Evolutionary conservation across 2,888 invertebrate species (phyloP), one percentile per base, ranked within the genome.

Genomic region (Gastrophysa polygoni): DNA sequence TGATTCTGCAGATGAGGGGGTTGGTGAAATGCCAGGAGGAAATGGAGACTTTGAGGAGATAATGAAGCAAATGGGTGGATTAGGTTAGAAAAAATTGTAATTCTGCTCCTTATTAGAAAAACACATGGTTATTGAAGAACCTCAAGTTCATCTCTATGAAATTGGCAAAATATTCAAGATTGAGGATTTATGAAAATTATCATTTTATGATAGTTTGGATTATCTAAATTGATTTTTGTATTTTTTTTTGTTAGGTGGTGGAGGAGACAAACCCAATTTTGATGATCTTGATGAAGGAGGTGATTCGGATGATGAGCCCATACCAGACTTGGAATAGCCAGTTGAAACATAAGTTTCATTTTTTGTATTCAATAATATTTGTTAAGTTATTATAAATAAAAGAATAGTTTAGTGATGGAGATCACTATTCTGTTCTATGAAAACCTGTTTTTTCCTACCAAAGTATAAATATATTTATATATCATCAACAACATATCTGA

Each of bases 1-100:
- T 77, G 97, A 97, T 66, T 94, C 92, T 57, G 94, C 91, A 8
- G 92, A 92, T 72, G 95, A 94, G 71, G 87, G 80, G 64, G 64
- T 78, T n/a, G 79, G 79, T n/a, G 80, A 80, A 1, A 24, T 21
- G 0, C 38, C 14, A 3, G 52, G 52, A 17, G 83, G 81, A 58
- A 79, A 78, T 57, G 83, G 83, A 52, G 88, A 89, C 76, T 83
- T 89, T 64, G 87, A 87, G 78, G 88, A 90, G 83, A 89, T 92
- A 88, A 88, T 92, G 83, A 84, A 87, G 71, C 86, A 88, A 69
- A 90, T 92, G 89, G 89, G 89, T 59, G 88, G 88, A 62, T 76
- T 87, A 49, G 83, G 83, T 70, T 58, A 58, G 85, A 81, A 77
- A 75, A 54, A 24, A 28, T 56, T 17, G 10, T n/a, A n/a, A n/a